These are phyloP conservation scores for Furcifer pardalis DNA, from an alignment of 2,797 vertebrate genomes.

Conservation along the genomic window DNA sequence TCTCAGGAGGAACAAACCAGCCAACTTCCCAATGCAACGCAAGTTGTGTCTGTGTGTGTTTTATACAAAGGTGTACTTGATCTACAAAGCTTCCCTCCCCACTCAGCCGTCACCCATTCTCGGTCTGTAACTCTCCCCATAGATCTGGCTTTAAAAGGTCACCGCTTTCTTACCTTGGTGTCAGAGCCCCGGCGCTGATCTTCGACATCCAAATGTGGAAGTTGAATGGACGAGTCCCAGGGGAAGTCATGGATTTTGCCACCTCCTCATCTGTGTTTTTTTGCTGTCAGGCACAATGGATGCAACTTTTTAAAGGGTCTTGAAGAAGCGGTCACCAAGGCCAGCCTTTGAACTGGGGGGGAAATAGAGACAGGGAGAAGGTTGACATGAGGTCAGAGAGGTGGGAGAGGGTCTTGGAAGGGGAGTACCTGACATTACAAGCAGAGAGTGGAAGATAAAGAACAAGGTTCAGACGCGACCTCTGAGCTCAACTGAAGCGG, in stretches of 20 bases:
- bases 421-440: neutral
- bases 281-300: slow-evolving; percentile 27
- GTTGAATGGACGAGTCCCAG: slow-evolving; percentile 13
- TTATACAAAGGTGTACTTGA: neutral
- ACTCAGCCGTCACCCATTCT: neutral
- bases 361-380: slow-evolving; percentile 17
- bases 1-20: neutral
- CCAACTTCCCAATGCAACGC: too few species aligned
- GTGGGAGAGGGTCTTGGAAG: neutral
- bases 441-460: neutral
- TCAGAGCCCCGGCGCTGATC: neutral
- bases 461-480: neutral
- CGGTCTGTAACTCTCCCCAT: neutral
- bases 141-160: fast-evolving
- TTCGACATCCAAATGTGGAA: neutral
- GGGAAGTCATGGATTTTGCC: slow-evolving; percentile 16
- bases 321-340: slow-evolving; percentile 32
- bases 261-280: slow-evolving; percentile 10
- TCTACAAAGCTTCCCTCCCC: neutral
- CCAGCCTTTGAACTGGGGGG: slow-evolving; percentile 50
- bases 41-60: neutral
- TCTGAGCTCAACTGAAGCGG: too few species aligned
- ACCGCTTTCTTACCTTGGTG: slow-evolving; percentile 63
- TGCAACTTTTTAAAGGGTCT: slow-evolving; percentile 4
- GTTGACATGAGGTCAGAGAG: neutral